These are phyloP conservation scores for Metridium senile DNA, from an alignment of 92 coral and sea anemone genomes.

Conservation along the genomic window DNA sequence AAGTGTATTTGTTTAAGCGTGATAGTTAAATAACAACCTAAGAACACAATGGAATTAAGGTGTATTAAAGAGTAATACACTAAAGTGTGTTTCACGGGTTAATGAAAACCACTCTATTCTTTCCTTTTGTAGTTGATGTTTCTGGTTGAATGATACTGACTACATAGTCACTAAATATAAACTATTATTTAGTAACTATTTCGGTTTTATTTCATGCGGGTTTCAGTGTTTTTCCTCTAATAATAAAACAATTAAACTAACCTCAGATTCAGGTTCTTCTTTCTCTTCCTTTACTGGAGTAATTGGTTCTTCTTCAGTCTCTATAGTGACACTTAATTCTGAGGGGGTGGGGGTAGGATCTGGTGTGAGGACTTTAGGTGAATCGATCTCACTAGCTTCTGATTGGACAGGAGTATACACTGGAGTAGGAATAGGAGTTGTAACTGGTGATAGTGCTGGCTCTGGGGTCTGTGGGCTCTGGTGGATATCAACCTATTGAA, in stretches of 20 bases:
- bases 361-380: slow-evolving; percentile 70
- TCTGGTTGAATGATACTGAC: too few species aligned
- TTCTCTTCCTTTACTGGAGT: slow-evolving; percentile 33
- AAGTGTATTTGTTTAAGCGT: too few species aligned
- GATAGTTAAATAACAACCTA: too few species aligned
- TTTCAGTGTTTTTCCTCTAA: too few species aligned
- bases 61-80: too few species aligned
- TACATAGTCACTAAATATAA: too few species aligned
- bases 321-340: slow-evolving; percentile 53
- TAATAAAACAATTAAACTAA: not conserved
- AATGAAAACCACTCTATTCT: too few species aligned
- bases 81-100: too few species aligned
- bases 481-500: slow-evolving; percentile 10
- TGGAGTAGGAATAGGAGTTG: slow-evolving; percentile 88
- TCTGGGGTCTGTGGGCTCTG: slow-evolving; percentile 39
- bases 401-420: slow-evolving; percentile 92
- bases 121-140: too few species aligned
- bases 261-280: slow-evolving; percentile 41
- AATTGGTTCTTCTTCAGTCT: slow-evolving; percentile 32
- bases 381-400: slow-evolving; percentile 69
- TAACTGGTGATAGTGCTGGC: slow-evolving; percentile 60
- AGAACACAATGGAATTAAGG: too few species aligned
- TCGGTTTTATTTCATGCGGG: too few species aligned
- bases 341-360: slow-evolving; percentile 79
- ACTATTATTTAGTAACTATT: too few species aligned